These are phyloP conservation scores for Sebastes schlegelii DNA, from an alignment of 2,113 vertebrate species.

Conservation along the genomic window DNA sequence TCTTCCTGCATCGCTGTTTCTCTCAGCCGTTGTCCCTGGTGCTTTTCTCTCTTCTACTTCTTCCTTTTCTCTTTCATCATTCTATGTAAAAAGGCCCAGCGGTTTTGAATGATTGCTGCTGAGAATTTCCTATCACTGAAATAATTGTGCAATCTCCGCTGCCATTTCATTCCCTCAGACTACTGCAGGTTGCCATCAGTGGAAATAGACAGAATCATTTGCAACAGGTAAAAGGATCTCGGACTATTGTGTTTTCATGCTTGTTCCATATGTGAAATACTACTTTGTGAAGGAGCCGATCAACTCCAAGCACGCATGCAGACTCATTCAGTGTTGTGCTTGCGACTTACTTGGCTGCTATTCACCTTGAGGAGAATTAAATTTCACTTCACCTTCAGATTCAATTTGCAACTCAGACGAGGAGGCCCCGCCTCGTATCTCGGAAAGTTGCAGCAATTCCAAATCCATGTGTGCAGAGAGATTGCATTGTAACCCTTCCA, in stretches of 20 bases:
- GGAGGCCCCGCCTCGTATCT: neutral
- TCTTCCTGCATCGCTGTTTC: constrained; percentile 6
- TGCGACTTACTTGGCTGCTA: neutral
- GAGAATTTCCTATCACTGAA: constrained; percentile 40
- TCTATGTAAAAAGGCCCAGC: constrained; percentile 8
- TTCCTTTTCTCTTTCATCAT: constrained; percentile 53
- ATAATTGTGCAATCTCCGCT: constrained; percentile 44
- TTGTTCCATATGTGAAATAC: neutral
- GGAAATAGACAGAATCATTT: neutral
- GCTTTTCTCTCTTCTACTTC: constrained; percentile 16
- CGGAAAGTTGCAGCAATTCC: neutral
- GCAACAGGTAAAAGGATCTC: constrained; percentile 3
- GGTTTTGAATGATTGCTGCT: constrained; percentile 43
- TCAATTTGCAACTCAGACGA: constrained; percentile 10
- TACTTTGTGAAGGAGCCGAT: neutral
- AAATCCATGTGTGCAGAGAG: constrained; percentile 29
- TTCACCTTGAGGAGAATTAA: constrained; percentile 40
- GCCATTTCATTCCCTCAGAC: constrained; percentile 18
- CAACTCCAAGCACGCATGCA: neutral
- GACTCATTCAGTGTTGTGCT: neutral
- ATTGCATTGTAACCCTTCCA: constrained; percentile 34
- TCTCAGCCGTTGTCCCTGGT: constrained; percentile 5
- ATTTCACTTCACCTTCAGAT: constrained; percentile 34
- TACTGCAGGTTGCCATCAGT: constrained; percentile 7
- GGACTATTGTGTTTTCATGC: neutral